Base-by-base conservation (phyloP, 2,797 vertebrate genomes). In the Geotrypetes seraphini region DNA sequence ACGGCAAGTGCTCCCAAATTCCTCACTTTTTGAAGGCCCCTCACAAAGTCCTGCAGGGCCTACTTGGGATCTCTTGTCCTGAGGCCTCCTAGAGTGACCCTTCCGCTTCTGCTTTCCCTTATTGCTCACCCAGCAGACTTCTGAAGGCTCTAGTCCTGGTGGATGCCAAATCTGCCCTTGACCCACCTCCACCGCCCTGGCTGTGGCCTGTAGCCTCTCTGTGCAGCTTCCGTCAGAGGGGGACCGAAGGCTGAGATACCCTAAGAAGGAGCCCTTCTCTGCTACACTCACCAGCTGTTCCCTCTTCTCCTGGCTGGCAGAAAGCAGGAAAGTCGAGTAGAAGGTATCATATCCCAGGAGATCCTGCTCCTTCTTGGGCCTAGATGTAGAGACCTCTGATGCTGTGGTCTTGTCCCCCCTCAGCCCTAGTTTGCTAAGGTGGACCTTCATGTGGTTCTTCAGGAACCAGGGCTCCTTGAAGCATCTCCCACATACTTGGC, bases 371-470 rank as follows among this genome's bases (percentile, higher is more conserved):
- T 35, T 32, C 8, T 32, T 27, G 8, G 25, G 36, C 25, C 67
- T 62, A 16, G 60, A 39, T 34, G 63, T 54, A 28, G 57, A 56
- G 1, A 66, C 58, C 3, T 58, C 25, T 10, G 60, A 44, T 3
- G 32, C 52, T 11, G 28, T 43, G 13, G 31, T 25, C 15, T 40
- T 78, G 42, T 53, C 55, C 9, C 36, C 79, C 73, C 57, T 35
- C 2, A 64, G 63, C 11, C 90, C 89, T 22, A 92, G 74, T 70
- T 93, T 95, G 73, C 91, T 92, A 50, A 92, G 84, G 43, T 95
- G 91, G 44, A 95, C 91, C 69, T 95, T 95, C 91, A 95, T 95
- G 73, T 95, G 91, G 65, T 95, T 95, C 72, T 95, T 95, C 25
- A 95, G 84, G 68, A 95, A 95, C 91, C 91, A 95, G 20, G 91